A percentile compares a stretch with the other conserved stretches of the same genome.
These are phyloP conservation scores for Scaptodrosophila latifasciaeformis DNA, from an alignment of 2,888 invertebrate genomes.

Conservation along the genomic window DNA sequence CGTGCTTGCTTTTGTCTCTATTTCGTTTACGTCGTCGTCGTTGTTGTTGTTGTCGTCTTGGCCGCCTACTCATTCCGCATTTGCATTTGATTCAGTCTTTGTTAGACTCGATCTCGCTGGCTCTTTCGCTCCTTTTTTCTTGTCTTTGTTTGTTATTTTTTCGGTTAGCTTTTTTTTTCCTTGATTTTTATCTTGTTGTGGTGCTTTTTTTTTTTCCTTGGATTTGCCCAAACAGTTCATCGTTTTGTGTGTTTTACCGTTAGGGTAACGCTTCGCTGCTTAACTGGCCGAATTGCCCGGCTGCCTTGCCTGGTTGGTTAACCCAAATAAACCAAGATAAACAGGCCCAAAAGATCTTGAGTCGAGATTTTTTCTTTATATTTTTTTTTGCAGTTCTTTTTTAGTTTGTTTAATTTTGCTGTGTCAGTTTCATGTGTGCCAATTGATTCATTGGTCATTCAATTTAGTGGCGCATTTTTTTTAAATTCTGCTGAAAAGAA, in stretches of 20 bases:
- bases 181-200: conserved; percentile 16
- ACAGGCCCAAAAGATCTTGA: conserved; percentile 6
- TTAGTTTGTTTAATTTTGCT: conserved; percentile 31
- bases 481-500: too few relatives aligned
- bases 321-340: conserved; percentile 58
- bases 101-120: background rate
- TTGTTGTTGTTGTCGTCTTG: conserved; percentile 1
- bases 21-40: too few relatives aligned
- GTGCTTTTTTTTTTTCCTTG: conserved; percentile 13
- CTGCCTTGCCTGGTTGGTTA: conserved; percentile 52
- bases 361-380: conserved; percentile 5
- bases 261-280: conserved; percentile 8
- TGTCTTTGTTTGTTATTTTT: conserved; percentile 35
- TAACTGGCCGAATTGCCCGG: too few relatives aligned
- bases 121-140: background rate
- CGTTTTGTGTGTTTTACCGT: background rate
- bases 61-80: background rate
- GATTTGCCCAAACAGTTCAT: conserved; percentile 19
- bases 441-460: background rate
- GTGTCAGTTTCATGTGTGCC: conserved; percentile 30
- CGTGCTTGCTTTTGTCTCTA: too few relatives aligned
- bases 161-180: conserved; percentile 34
- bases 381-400: conserved; percentile 10
- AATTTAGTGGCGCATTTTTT: too few relatives aligned
- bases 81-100: conserved; percentile 23